Evolutionary conservation across 2,888 invertebrate species (phyloP), one percentile per base, ranked within the genome.

Genomic region (Xanthorhoe spadicearia): DNA sequence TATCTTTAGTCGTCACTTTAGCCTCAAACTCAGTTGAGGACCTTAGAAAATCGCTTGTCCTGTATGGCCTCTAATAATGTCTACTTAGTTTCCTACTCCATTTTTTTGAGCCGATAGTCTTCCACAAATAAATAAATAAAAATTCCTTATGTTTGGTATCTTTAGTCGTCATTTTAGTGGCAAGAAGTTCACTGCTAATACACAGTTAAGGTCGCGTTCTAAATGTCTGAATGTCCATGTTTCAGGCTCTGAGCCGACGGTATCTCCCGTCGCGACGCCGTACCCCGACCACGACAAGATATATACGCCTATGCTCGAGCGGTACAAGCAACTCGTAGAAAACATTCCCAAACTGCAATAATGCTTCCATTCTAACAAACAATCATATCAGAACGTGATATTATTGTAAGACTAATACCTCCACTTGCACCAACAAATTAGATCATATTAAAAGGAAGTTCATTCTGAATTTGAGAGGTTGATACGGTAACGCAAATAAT

Each of bases 241-340:
- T 61, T 1, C 76, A 92, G 92, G 88, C 0, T 83, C 88, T 0
- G 89, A 90, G 56, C 82, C 83, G 0, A 81, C 83, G 0, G 79
- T 91, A 19, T 75, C 88, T 0, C 92, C 91, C 0, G 94, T 95
- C 7, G 97, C 97, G 73, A 94, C 94, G 53, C 97, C 97, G 0
- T 96, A 95, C 81, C 92, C 94, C 6, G 97, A 97, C 83, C 96
- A 96, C 59, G 94, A 94, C 49, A 88, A 94, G 76, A 95, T 97
- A 73, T 97, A 97, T 85, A 91, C 90, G 49, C 96, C 96, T 0
- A 96, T 97, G 96, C 82, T 96, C 18, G 83, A 90, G 1, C 93
- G 96, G 64, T 97, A 96, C 87, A 91, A 95, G 32, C 55, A 84
- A 17, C 73, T 89, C 59, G 75, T 91, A 0, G 69, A 84, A n/a